Evolutionary conservation across 2,113 vertebrate genomes (phyloP).

Genomic region (Callocephalon fimbriatum): DNA sequence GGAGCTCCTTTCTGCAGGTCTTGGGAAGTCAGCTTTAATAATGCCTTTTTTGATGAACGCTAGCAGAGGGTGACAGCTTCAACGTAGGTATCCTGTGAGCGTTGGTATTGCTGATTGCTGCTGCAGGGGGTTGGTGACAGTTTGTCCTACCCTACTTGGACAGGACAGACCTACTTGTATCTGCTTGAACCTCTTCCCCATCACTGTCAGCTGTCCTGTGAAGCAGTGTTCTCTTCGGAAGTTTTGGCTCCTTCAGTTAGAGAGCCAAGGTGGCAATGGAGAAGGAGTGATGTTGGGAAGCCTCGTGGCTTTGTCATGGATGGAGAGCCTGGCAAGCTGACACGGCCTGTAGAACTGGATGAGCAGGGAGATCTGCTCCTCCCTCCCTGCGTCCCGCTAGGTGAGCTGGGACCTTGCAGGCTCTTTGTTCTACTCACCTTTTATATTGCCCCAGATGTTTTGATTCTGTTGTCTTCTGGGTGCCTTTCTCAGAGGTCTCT

Average conservation of each 20-base stretch:
- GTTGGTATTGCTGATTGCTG: fast-evolving
- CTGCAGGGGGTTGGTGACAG: not conserved
- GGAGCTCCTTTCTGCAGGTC: not conserved
- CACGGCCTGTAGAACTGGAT: not conserved
- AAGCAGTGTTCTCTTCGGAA: not conserved
- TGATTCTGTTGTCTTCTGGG: not conserved
- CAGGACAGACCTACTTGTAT: fast-evolving
- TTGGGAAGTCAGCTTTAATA: not conserved
- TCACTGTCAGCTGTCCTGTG: not conserved
- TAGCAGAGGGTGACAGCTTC: not conserved
- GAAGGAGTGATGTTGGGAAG: not conserved
- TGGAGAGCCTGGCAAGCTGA: not conserved
- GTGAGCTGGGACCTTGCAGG: not conserved
- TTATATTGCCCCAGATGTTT: fast-evolving
- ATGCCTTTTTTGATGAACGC: fast-evolving
- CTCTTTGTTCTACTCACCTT: not conserved
- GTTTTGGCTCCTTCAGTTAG: not conserved
- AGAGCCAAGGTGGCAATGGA: not conserved
- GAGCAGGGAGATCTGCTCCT: not conserved
- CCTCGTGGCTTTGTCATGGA: fast-evolving
- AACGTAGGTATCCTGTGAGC: fast-evolving
- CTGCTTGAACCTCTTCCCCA: not conserved
- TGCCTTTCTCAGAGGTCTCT: not conserved
- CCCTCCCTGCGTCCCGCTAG: not conserved
- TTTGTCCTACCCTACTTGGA: not conserved